Base-by-base conservation (phyloP, 1,140 invertebrate species). In the Zaprionus davidi region DNA sequence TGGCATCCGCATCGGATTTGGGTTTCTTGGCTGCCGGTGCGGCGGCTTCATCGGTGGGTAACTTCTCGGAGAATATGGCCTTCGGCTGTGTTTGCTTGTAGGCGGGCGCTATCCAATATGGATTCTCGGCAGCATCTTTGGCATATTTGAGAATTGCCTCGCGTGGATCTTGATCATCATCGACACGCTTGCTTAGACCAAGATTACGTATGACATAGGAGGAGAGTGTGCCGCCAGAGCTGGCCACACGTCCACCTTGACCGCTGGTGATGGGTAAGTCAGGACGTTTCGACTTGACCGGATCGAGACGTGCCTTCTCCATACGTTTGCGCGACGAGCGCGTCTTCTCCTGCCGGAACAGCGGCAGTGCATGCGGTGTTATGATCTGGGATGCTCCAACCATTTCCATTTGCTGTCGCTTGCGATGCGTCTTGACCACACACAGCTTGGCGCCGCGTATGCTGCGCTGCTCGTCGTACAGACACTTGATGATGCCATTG, bases 161-260 rank as follows among this genome's bases (percentile, higher is more conserved):
- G 63, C 99, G 94, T 0, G 99, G 98, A 94, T 99, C 98, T 84
- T 99, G 97, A 93, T 99, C 98, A 86, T 99, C 98, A 79, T 99
- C 96, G 20, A 99, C 97, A 66, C 97, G 95, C 90, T 99, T 99
- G 78, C 97, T 97, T 2, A 98, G 93, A 0, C 98, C 99, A 24
- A 99, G 94, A 92, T 99, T 98, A 66, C 98, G 95, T 55, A 99
- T 99, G 24, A 99, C 98, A 93, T 98, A 99, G 1, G 98, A 99
- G 74, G 98, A 99, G 0, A 99, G 94, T 0, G 99, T 99, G 67
- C 98, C 98, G 31, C 99, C 99, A 0, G 98, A 98, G 0, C 97
- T 96, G 1, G 97, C 98, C 3, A 99, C 96, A 79, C 98, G 94
- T n/a, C 98, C 98, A 41, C 97, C 98, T 81, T 97, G 96, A 0